These are phyloP conservation scores for Anastatus disparis DNA, from an alignment of 1,140 invertebrate species.

Conservation along the genomic window DNA sequence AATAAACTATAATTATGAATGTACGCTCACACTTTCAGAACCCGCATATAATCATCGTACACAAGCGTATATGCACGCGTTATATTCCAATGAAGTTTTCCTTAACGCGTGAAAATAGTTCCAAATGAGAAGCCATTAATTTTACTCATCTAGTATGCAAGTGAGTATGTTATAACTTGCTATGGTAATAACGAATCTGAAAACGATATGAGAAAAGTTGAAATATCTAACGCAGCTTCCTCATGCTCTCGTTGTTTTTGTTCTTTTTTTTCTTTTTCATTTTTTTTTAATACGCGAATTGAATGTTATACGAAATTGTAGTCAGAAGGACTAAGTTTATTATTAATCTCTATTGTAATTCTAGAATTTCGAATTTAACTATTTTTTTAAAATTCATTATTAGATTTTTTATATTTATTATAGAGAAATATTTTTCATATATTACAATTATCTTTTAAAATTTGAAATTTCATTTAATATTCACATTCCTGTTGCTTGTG, in stretches of 20 bases:
- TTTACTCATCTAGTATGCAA: constrained; percentile 47
- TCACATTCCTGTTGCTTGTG: no score
- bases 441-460: no score
- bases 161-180: constrained; percentile 43
- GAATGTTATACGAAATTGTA: not conserved
- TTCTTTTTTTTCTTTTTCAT: constrained; percentile 6
- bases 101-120: constrained; percentile 46
- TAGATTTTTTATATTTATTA: no score
- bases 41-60: not conserved
- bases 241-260: constrained; percentile 8
- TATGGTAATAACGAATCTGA: constrained; percentile 48
- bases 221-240: constrained; percentile 42
- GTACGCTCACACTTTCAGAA: no score
- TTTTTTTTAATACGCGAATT: no score
- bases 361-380: no score
- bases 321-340: not conserved
- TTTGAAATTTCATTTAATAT: no score
- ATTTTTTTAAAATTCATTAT: no score
- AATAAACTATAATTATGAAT: constrained; percentile 24
- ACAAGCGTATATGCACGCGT: not conserved
- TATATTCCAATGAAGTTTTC: constrained; percentile 6
- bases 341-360: not conserved
- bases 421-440: no score
- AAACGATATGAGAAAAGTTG: constrained; percentile 54
- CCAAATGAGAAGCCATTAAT: constrained; percentile 48